Percentiles rank a stretch among this genome's conserved stretches.
phyloP scores from a whole-genome alignment of 2,888 invertebrate species.

The Conomelus anceps region DNA sequence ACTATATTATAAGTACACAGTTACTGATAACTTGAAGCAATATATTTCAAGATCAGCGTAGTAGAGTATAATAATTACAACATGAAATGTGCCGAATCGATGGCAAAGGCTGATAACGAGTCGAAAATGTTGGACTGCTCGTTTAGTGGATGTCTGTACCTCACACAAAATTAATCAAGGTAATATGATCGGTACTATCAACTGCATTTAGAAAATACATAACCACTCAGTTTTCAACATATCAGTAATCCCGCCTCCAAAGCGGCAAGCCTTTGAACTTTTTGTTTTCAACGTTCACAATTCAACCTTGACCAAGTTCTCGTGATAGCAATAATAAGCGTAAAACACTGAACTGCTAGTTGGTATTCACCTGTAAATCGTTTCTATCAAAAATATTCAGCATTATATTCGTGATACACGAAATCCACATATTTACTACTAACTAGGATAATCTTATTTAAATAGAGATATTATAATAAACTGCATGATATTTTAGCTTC shows the following conservation, averaged over 20 bases:
- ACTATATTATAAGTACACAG: too few species aligned
- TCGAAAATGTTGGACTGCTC: neutral
- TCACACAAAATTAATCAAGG: neutral
- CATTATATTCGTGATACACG: neutral
- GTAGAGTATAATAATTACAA: too few species aligned
- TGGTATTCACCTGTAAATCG: neutral
- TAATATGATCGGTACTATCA: neutral
- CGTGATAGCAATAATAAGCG: neutral
- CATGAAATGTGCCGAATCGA: too few species aligned
- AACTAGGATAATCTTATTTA: too few species aligned
- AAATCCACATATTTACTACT: neutral
- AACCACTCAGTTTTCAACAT: neutral
- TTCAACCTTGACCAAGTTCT: neutral
- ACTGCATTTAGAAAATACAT: neutral
- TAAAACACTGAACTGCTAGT: neutral
- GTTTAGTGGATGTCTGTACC: neutral
- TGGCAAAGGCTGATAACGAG: too few species aligned
- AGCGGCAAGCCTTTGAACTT: neutral
- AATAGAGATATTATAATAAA: too few species aligned
- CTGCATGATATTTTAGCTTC: too few species aligned
- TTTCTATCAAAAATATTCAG: neutral
- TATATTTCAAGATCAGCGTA: too few species aligned
- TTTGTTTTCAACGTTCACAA: neutral
- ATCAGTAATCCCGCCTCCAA: neutral
- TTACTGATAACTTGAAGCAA: too few species aligned